phyloP scores from a whole-genome alignment of 2,888 invertebrate species.

The Drosophila planitibia region DNA sequence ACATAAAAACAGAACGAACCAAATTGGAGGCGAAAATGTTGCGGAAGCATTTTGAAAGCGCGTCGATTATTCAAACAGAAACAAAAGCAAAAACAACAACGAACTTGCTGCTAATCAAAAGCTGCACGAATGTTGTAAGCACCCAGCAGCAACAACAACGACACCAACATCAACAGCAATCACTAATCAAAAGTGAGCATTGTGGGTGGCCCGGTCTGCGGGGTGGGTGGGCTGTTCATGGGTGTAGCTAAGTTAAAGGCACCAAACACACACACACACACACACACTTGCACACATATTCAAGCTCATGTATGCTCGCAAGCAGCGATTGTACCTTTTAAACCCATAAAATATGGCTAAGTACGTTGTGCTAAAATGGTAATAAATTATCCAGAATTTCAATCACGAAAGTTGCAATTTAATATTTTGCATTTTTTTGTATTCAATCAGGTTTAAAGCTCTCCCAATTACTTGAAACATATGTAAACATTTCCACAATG shows the following conservation, averaged over 20 bases:
- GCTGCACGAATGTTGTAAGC: slow-evolving; percentile 67
- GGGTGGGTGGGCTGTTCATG: slow-evolving; percentile 8
- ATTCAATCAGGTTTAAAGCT: background rate
- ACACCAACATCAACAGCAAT: slow-evolving; percentile 35
- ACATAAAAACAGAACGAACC: slow-evolving; percentile 9
- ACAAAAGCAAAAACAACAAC: slow-evolving; percentile 21
- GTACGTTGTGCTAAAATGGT: background rate
- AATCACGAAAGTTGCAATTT: background rate
- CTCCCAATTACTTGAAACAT: background rate
- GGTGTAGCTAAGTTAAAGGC: slow-evolving; percentile 49
- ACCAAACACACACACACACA: slow-evolving; percentile 29
- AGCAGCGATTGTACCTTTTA: background rate
- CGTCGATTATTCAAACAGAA: slow-evolving; percentile 53
- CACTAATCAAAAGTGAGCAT: slow-evolving; percentile 63
- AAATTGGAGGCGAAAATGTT: slow-evolving; percentile 32
- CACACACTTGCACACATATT: slow-evolving; percentile 15
- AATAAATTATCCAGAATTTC: background rate
- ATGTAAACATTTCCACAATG: background rate
- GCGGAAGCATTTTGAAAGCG: slow-evolving; percentile 61
- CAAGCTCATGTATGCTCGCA: background rate
- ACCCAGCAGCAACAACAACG: slow-evolving; percentile 33
- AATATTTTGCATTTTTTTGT: background rate
- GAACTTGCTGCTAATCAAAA: slow-evolving; percentile 74
- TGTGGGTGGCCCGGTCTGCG: slow-evolving; percentile 23
- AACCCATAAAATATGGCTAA: background rate